phyloP scores from a whole-genome alignment of 2,888 invertebrate genomes.

The Theretra japonica region DNA sequence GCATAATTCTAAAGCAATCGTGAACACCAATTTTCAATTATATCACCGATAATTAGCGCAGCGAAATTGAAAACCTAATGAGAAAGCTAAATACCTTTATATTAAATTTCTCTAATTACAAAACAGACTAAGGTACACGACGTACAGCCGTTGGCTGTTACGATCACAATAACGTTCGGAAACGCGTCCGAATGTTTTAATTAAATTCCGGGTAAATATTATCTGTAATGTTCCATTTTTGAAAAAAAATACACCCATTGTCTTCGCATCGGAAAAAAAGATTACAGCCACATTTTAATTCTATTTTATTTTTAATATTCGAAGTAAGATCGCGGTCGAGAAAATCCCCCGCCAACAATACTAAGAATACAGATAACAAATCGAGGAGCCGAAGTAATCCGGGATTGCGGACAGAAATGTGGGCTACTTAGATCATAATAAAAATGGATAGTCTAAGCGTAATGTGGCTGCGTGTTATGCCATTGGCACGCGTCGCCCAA shows the following conservation, averaged over 20 bases:
- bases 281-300: background rate
- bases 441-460: slow-evolving; percentile 40
- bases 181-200: slow-evolving; percentile 18
- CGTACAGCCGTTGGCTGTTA: slow-evolving; percentile 21
- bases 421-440: slow-evolving; percentile 45
- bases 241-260: background rate
- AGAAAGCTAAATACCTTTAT: slow-evolving; percentile 6
- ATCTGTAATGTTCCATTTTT: background rate
- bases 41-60: background rate
- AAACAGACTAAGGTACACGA: slow-evolving; percentile 9
- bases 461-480: background rate
- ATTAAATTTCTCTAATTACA: slow-evolving; percentile 29
- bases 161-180: slow-evolving; percentile 17
- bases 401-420: slow-evolving; percentile 38
- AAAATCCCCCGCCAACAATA: background rate
- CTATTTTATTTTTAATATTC: slow-evolving; percentile 14
- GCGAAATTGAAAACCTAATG: slow-evolving; percentile 20
- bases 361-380: slow-evolving; percentile 40
- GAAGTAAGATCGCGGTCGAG: slow-evolving; percentile 13
- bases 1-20: too few relatives aligned
- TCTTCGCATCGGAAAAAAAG: background rate
- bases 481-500: slow-evolving; percentile 4
- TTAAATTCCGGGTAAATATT: slow-evolving; percentile 13
- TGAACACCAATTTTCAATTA: background rate
- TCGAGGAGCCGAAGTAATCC: slow-evolving; percentile 41